Evolutionary conservation across 2,797 vertebrate genomes (phyloP).

Genomic region (Monodelphis domestica): DNA sequence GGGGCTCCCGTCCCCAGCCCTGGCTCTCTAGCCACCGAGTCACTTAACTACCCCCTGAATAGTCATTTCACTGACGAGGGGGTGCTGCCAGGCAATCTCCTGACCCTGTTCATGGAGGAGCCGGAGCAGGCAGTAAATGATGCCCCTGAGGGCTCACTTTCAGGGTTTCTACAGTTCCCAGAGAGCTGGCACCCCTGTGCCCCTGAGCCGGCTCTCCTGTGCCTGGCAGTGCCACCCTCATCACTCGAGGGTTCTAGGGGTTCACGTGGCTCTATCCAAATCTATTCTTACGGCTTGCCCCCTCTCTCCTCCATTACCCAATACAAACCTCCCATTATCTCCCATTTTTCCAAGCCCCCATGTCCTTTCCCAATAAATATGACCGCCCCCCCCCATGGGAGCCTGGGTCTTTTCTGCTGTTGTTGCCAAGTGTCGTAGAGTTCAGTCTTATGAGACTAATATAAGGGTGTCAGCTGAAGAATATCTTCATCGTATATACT

Average conservation of each 20-base stretch:
- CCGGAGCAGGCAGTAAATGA: background rate
- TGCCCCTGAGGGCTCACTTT: background rate
- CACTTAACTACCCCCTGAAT: too few relatives aligned
- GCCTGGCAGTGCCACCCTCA: background rate
- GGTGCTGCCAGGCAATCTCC: background rate
- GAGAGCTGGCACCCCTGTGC: background rate
- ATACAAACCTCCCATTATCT: too few relatives aligned
- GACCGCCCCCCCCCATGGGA: too few relatives aligned
- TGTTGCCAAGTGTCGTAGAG: background rate
- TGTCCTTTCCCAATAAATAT: too few relatives aligned
- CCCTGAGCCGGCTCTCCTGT: background rate
- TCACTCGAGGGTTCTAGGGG: background rate
- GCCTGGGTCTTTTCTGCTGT: background rate
- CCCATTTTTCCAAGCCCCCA: too few relatives aligned
- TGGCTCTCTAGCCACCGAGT: too few relatives aligned
- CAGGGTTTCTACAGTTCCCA: background rate
- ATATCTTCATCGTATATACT: background rate
- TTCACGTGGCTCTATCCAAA: background rate
- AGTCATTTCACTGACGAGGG: background rate
- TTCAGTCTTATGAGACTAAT: background rate
- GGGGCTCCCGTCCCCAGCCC: too few relatives aligned
- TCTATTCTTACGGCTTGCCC: background rate
- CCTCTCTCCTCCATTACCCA: too few relatives aligned
- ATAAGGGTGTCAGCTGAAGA: background rate
- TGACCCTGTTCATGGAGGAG: background rate